Evolutionary conservation across 2,888 invertebrate species (phyloP).

Genomic region (Heliconius ismenius): DNA sequence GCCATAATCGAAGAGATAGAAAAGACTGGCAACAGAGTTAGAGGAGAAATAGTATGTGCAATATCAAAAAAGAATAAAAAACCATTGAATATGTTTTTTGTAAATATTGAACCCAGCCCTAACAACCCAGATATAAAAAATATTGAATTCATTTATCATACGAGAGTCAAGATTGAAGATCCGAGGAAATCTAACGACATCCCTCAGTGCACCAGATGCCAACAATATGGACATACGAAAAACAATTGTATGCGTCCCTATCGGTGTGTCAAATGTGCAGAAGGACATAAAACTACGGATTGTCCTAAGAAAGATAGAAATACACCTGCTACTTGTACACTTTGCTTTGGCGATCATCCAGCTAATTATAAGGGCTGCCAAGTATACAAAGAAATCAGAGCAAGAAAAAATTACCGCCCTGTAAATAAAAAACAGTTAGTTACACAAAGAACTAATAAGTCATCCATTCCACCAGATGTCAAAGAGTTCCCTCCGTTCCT

Average conservation of each 20-base stretch:
- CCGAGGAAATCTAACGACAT: slow-evolving; percentile 5
- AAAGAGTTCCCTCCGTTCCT: too few relatives aligned
- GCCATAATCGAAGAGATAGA: slow-evolving; percentile 40
- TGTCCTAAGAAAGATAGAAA: too few relatives aligned
- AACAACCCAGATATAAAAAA: neutral
- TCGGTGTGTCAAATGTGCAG: neutral
- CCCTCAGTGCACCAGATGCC: slow-evolving; percentile 5
- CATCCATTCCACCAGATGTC: too few relatives aligned
- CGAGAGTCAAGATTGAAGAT: slow-evolving; percentile 1
- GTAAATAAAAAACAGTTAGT: too few relatives aligned
- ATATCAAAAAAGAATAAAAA: neutral
- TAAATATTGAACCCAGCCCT: slow-evolving; percentile 26
- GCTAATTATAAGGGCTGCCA: too few relatives aligned
- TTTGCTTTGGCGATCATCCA: too few relatives aligned
- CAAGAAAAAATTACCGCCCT: too few relatives aligned
- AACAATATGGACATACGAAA: slow-evolving; percentile 3
- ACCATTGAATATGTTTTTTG: slow-evolving; percentile 14
- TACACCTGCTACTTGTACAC: too few relatives aligned
- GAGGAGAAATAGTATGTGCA: slow-evolving; percentile 29
- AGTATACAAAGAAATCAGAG: too few relatives aligned
- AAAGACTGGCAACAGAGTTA: slow-evolving; percentile 44
- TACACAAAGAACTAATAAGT: too few relatives aligned
- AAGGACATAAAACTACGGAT: too few relatives aligned
- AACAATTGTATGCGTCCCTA: slow-evolving; percentile 10
- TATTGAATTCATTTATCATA: too few relatives aligned